phyloP scores from a whole-genome alignment of 2,888 invertebrate genomes.

The Alviniconcha strummeri region DNA sequence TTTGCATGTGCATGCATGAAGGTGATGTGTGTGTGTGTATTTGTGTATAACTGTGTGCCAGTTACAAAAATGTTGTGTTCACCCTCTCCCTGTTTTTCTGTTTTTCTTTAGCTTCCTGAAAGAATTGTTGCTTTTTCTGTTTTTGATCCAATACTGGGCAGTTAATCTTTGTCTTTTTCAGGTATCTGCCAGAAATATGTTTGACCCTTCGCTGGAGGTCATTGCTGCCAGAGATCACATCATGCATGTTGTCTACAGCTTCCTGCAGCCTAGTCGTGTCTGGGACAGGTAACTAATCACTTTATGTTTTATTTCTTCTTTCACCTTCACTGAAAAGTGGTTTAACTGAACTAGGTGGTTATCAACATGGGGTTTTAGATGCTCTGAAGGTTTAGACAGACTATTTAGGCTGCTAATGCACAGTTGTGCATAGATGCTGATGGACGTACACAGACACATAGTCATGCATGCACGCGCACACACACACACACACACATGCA shows the following conservation, averaged over 20 bases:
- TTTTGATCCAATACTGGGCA: neutral
- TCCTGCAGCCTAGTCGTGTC: conserved; percentile 69
- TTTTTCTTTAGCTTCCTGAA: neutral
- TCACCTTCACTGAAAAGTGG: no score
- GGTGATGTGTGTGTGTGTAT: no score
- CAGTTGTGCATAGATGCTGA: no score
- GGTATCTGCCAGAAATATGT: conserved; percentile 71
- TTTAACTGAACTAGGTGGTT: no score
- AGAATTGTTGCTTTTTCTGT: neutral
- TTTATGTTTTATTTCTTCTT: no score
- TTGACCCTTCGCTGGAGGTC: conserved; percentile 70
- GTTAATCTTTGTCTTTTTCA: conserved; percentile 38
- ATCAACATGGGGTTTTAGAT: no score
- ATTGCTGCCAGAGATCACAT: conserved; percentile 72
- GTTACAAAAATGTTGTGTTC: neutral
- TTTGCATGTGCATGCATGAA: no score
- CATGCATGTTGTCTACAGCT: conserved; percentile 72
- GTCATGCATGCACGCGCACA: neutral
- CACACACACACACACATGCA: neutral
- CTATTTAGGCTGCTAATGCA: no score
- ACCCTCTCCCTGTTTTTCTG: neutral
- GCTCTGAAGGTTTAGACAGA: no score
- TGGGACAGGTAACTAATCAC: conserved; percentile 56
- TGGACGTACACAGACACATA: no score
- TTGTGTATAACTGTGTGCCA: neutral